A percentile compares a stretch with the other conserved stretches of the same genome.
phyloP scores from a whole-genome alignment of 1,140 invertebrate genomes.

The Cyrtorhinus lividipennis region DNA sequence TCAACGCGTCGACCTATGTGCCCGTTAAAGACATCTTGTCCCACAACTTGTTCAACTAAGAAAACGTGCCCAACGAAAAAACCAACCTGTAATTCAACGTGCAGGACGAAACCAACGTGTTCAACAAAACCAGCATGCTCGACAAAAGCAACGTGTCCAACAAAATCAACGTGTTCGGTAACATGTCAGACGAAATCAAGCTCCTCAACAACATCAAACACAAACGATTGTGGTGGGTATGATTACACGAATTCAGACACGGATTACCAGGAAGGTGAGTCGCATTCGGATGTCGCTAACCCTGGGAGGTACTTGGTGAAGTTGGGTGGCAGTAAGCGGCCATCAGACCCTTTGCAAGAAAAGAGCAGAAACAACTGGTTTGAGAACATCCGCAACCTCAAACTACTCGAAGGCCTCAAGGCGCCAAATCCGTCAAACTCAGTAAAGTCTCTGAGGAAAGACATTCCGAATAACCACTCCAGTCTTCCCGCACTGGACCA shows the following conservation, averaged over 20 bases:
- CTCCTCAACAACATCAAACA: not conserved
- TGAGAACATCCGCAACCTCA: not conserved
- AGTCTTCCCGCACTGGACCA: not conserved
- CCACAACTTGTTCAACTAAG: not conserved
- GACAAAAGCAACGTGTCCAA: not conserved
- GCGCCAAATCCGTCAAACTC: not conserved
- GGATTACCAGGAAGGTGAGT: no score
- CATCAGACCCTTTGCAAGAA: not conserved
- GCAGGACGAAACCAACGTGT: not conserved
- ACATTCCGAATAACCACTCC: not conserved
- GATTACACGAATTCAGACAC: no score
- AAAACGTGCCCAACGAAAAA: not conserved
- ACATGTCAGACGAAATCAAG: not conserved
- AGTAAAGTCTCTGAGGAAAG: not conserved
- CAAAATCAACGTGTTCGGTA: not conserved
- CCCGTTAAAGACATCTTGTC: no score
- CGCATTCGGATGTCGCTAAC: no score
- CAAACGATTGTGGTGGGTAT: no score
- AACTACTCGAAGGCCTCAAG: not conserved
- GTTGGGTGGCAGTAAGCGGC: no score
- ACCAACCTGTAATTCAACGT: not conserved
- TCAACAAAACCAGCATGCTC: not conserved
- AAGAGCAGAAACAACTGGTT: not conserved
- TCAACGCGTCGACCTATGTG: no score
- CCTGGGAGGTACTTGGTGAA: no score